These are phyloP conservation scores for Frieseomelitta varia DNA, from an alignment of 1,140 invertebrate species.

Conservation along the genomic window DNA sequence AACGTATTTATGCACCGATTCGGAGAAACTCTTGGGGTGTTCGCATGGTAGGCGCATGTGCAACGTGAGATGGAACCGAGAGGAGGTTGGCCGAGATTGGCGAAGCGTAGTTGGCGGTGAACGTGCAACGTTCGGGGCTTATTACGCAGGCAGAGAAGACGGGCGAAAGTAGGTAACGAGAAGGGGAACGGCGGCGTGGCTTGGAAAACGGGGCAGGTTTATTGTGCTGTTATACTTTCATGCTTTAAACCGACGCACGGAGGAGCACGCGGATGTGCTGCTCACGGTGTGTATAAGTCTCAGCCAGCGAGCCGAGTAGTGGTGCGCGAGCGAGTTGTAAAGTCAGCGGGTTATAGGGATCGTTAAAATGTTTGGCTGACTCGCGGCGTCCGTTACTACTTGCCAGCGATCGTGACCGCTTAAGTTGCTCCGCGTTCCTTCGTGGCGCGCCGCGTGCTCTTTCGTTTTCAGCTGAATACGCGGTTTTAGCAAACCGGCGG, in stretches of 20 bases:
- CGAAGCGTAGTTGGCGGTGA: neutral
- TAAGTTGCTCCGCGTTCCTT: neutral
- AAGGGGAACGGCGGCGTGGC: neutral
- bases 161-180: constrained; percentile 31
- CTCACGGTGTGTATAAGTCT: neutral
- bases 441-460: neutral
- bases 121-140: constrained; percentile 14
- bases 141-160: neutral
- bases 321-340: constrained; percentile 12
- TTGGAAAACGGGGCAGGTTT: constrained; percentile 3
- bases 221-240: constrained; percentile 40
- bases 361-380: constrained; percentile 53
- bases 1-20: constrained; percentile 48
- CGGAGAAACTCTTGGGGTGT: neutral
- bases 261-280: neutral
- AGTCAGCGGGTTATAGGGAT: constrained; percentile 33
- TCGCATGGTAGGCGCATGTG: neutral
- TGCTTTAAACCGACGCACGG: neutral
- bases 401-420: constrained; percentile 29
- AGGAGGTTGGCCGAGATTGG: neutral
- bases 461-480: neutral
- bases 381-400: constrained; percentile 18
- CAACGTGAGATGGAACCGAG: too few species aligned
- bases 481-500: neutral
- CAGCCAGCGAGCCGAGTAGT: neutral